Evolutionary conservation across 2,888 invertebrate species (phyloP).

Genomic region (Philereme vetulata): DNA sequence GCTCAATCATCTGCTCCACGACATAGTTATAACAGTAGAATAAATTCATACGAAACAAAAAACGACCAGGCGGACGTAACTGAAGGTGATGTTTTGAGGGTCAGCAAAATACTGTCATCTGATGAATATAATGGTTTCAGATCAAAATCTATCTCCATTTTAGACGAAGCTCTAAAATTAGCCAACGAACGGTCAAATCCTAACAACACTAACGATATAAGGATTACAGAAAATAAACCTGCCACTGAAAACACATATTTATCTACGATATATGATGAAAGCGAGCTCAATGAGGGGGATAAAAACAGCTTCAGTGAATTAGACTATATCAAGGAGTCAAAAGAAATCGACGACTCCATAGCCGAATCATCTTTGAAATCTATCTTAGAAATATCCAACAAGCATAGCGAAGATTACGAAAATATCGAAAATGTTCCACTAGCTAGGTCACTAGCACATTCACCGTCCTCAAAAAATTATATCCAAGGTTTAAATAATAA

Average conservation of each 20-base stretch:
- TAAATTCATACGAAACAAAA: slow-evolving; percentile 23
- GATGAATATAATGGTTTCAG: slow-evolving; percentile 17
- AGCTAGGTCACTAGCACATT: slow-evolving; percentile 52
- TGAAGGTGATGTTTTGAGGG: slow-evolving; percentile 19
- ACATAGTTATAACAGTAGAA: slow-evolving; percentile 23
- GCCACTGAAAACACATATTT: slow-evolving; percentile 31
- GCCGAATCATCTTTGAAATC: slow-evolving; percentile 62
- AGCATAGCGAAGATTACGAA: slow-evolving; percentile 48
- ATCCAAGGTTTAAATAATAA: slow-evolving; percentile 55
- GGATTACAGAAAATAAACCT: slow-evolving; percentile 27
- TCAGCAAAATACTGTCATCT: slow-evolving; percentile 33
- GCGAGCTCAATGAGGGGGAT: slow-evolving; percentile 16
- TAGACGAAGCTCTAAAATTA: slow-evolving; percentile 37
- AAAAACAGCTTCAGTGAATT: slow-evolving; percentile 17
- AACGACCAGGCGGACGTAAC: slow-evolving; percentile 23
- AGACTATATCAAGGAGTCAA: slow-evolving; percentile 16
- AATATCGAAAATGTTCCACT: slow-evolving; percentile 55
- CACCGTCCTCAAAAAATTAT: slow-evolving; percentile 59
- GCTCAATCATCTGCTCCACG: slow-evolving; percentile 77
- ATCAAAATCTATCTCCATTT: slow-evolving; percentile 27
- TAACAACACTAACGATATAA: slow-evolving; percentile 26
- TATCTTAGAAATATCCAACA: slow-evolving; percentile 45
- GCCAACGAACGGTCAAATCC: slow-evolving; percentile 22
- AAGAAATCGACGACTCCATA: slow-evolving; percentile 58
- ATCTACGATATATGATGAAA: slow-evolving; percentile 20